These are phyloP conservation scores for Astyanax mexicanus DNA, from an alignment of 2,797 vertebrate species.

Conservation along the genomic window DNA sequence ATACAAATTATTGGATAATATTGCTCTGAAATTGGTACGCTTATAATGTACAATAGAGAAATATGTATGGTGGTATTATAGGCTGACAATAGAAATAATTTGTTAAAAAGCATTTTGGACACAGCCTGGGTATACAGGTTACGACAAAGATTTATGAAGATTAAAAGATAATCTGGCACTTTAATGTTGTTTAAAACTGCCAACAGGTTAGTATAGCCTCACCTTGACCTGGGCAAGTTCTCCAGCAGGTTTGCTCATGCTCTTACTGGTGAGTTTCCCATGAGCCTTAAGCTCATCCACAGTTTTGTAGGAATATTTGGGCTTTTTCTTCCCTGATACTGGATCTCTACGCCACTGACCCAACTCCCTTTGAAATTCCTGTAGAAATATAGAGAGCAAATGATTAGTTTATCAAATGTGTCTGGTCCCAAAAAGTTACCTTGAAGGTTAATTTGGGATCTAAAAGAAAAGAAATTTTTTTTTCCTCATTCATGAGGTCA, in stretches of 20 bases:
- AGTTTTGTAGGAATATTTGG: constrained; percentile 94
- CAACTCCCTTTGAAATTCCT: constrained; percentile 96
- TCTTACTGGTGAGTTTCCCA: constrained; percentile 84
- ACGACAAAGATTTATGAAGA: too few species aligned
- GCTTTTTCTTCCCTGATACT: constrained; percentile 89
- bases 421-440: too few species aligned
- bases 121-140: too few species aligned
- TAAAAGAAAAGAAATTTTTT: too few species aligned
- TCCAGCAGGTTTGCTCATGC: constrained; percentile 85
- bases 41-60: too few species aligned
- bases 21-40: too few species aligned
- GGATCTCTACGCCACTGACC: constrained; percentile 98
- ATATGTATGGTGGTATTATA: too few species aligned
- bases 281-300: constrained; percentile 96
- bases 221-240: constrained; percentile 98
- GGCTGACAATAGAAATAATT: too few species aligned
- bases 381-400: constrained; percentile 12
- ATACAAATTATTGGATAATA: too few species aligned
- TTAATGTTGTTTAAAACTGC: neutral
- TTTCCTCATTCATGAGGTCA: neutral
- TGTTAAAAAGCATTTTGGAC: too few species aligned
- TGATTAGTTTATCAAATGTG: neutral
- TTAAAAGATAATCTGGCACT: too few species aligned
- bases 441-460: too few species aligned
- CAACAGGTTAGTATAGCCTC: constrained; percentile 30